Base-by-base conservation (phyloP, 1,140 invertebrate genomes). In the Babylonia areolata region DNA sequence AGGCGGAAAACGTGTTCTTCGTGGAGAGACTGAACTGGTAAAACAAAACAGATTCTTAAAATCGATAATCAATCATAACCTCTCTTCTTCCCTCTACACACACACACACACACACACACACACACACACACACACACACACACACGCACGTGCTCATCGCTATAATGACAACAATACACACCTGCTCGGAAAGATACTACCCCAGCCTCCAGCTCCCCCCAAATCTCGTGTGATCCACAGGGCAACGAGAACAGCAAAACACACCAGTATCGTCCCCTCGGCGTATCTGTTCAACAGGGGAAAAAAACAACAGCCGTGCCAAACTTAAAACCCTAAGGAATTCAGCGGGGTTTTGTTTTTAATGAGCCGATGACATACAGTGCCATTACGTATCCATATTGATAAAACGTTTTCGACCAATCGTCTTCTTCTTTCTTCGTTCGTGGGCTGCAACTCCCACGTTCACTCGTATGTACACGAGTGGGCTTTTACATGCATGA, bases 171-270 rank as follows among this genome's bases (percentile, higher is more conserved):
- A n/a, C 20, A 15, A 12, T 6, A 46, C 90, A 85, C 83, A 92
- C 92, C 88, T 87, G 81, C 81, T 46, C 58, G 64, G 42, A 80
- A 93, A 93, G n/a, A 90, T 39, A 5, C 64, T 71, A 15, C 89
- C 89, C 92, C 92, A 93, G 90, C 97, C 96, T 84, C 97, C 97
- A 0, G 97, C 97, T 88, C 97, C 96, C 81, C 97, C 97, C 0
- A 98, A 97, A 85, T 97, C 96, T 78, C 98, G 95, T 93, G 98
- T 97, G 93, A 99, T 97, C 97, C 98, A 99, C 84, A 99, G 94
- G 75, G 97, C 88, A 2, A 98, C 96, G 6, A 98, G 96, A 17
- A 96, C 86, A 11, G 97, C 92, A 93, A 99, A 99, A 33, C 97
- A 94, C 17, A 96, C 87, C 42, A 97, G 96, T 0, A 98, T 96